These are phyloP conservation scores for Graptemys geographica DNA, from an alignment of 2,797 vertebrate species.

Conservation along the genomic window DNA sequence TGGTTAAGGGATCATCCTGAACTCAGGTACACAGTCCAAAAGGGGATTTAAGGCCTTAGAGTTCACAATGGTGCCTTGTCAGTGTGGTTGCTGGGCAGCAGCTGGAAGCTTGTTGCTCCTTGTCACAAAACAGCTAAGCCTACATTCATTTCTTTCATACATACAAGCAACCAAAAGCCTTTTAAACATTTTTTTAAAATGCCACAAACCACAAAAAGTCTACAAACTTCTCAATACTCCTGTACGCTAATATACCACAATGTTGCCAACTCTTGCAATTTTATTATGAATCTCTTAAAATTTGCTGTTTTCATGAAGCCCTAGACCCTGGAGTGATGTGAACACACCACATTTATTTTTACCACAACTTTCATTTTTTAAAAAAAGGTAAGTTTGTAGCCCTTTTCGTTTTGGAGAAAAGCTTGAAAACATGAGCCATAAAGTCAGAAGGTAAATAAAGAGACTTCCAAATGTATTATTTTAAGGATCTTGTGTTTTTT, in stretches of 20 bases:
- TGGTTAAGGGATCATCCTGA: no score
- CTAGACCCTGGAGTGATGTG: background rate
- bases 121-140: background rate
- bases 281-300: background rate
- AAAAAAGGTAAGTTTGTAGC: background rate
- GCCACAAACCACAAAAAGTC: no score
- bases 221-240: background rate
- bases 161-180: background rate
- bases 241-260: background rate
- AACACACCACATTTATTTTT: background rate
- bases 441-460: background rate
- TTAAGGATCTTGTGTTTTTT: background rate
- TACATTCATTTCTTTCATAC: accelerated
- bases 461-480: background rate
- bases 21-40: no score
- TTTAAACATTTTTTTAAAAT: no score
- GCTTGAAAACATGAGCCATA: background rate
- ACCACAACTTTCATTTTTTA: background rate
- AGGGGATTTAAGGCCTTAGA: no score
- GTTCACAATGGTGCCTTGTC: background rate
- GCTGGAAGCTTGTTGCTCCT: background rate
- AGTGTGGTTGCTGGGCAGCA: background rate
- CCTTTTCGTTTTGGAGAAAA: background rate
- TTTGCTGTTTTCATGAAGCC: background rate
- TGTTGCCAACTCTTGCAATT: background rate